Percentiles rank a stretch among this genome's conserved stretches.
Conservation (phyloP, 2,888 invertebrate genomes). For the Junonia oenone region DNA sequence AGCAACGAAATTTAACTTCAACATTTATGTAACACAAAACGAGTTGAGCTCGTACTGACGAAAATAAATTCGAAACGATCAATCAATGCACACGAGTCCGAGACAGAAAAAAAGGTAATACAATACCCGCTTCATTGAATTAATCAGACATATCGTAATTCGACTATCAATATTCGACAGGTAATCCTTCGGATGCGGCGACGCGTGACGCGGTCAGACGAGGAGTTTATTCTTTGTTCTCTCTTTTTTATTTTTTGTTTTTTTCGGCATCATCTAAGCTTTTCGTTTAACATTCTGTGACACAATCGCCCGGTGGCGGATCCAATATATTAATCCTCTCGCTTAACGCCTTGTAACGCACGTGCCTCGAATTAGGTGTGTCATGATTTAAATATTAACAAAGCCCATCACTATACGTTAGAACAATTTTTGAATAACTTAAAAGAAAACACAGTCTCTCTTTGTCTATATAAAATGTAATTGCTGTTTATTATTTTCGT, state of each 20-base stretch:
- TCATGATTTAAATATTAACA: not conserved
- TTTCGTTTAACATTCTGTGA: conserved; percentile 59
- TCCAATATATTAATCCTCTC: conserved; percentile 2
- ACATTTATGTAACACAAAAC: conserved; percentile 8
- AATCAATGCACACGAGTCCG: conserved; percentile 39
- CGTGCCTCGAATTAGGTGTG: conserved; percentile 1
- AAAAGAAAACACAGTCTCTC: too few species aligned
- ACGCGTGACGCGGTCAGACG: conserved; percentile 36
- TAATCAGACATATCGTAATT: conserved; percentile 49
- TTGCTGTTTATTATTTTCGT: too few species aligned
- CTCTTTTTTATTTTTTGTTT: conserved; percentile 42
- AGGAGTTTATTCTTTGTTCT: conserved; percentile 37
- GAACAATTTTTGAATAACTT: too few species aligned
- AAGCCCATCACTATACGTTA: not conserved
- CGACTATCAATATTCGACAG: conserved; percentile 55
- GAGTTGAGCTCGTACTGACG: conserved; percentile 8
- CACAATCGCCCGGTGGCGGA: conserved; percentile 41
- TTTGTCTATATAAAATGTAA: too few species aligned
- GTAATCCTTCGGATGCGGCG: conserved; percentile 51
- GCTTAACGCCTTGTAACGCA: not conserved
- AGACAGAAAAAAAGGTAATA: conserved; percentile 42
- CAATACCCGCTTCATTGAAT: conserved; percentile 47
- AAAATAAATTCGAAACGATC: conserved; percentile 38
- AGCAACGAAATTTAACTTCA: not conserved
- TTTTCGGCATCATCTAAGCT: conserved; percentile 43